phyloP scores from a whole-genome alignment of 2,797 vertebrate species.

The Lagodon rhomboides region DNA sequence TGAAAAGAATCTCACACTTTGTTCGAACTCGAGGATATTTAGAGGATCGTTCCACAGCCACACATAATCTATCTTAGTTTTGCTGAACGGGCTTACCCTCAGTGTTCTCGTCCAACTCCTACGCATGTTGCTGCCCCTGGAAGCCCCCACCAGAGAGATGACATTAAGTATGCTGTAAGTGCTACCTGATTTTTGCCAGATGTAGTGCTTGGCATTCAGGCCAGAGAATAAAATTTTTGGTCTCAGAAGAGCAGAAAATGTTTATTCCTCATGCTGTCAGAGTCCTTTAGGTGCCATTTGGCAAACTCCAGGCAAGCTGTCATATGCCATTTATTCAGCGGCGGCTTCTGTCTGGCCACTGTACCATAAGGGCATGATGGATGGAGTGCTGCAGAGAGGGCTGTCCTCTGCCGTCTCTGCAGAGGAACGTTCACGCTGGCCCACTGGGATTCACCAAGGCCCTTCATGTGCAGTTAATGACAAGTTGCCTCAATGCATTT shows the following conservation, averaged over 20 bases:
- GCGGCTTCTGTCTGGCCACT: constrained; percentile 45
- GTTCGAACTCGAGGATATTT: no score
- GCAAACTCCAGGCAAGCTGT: constrained; percentile 70
- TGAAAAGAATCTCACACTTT: no score
- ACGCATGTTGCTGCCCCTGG: not conserved
- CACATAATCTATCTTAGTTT: no score
- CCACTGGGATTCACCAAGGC: constrained; percentile 24
- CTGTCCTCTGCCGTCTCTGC: constrained; percentile 38
- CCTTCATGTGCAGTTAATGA: constrained; percentile 36
- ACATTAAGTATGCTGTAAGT: constrained; percentile 16
- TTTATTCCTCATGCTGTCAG: constrained; percentile 51
- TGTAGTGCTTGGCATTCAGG: constrained; percentile 41
- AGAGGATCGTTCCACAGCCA: no score
- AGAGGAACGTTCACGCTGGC: constrained; percentile 36
- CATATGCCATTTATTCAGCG: constrained; percentile 73
- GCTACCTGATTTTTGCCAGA: constrained; percentile 32
- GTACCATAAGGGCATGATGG: constrained; percentile 59
- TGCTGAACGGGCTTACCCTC: not conserved
- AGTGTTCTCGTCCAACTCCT: not conserved
- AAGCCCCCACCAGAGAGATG: not conserved
- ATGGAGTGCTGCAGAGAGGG: constrained; percentile 53
- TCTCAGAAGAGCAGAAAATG: constrained; percentile 40
- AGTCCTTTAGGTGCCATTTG: constrained; percentile 72
- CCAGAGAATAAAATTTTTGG: constrained; percentile 23
- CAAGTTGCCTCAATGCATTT: constrained; percentile 34